Evolutionary conservation across 2,888 invertebrate genomes (phyloP), one percentile per base, ranked within the genome.

Genomic region (Magallana nippona): DNA sequence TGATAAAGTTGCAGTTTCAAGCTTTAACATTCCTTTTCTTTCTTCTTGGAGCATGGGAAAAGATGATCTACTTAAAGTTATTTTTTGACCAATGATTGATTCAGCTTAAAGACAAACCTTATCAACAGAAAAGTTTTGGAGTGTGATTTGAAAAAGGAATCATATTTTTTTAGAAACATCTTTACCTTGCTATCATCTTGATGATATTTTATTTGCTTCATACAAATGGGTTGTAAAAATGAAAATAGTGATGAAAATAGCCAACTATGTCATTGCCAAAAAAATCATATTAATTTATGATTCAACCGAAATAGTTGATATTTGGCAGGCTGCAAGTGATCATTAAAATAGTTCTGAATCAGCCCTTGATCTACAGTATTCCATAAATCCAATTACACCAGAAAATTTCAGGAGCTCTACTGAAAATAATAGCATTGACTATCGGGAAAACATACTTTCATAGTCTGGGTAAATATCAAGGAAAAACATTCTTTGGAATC

Each of bases 371-470:
- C 32, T 71, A 27, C 22, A 15, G 0, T 22, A 19, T 22, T 22
- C 22, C 19, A 71, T 71, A 27, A 71, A 27, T 71, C 22, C 71
- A 71, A 71, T 71, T 71, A 71, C 22, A 5, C 71, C 13, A 71
- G 71, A 27, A 27, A 71, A 27, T 71, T 71, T 71, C 8, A 17
- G 22, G 27, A 32, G 27, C 32, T 32, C 22, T 71, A 27, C 71
- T 71, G 32, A 71, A 71, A 71, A 71, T 71, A 71, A 71, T 22
- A 27, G 71, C 71, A 71, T 71, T 71, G 71, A 71, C 22, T 71
- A 22, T 71, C 32, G 71, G 71, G 32, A 71, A 71, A 27, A 32
- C 27, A 22, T 71, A 71, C 44, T 44, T 8, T 71, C 32, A n/a
- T n/a, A 60, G 60, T 22, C 32, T 71, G 71, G 11, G 32, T 71